A percentile compares a stretch with the other conserved stretches of the same genome.
These are phyloP conservation scores for Sus cebifrons DNA, from an alignment of 2,797 vertebrate species.

Conservation along the genomic window DNA sequence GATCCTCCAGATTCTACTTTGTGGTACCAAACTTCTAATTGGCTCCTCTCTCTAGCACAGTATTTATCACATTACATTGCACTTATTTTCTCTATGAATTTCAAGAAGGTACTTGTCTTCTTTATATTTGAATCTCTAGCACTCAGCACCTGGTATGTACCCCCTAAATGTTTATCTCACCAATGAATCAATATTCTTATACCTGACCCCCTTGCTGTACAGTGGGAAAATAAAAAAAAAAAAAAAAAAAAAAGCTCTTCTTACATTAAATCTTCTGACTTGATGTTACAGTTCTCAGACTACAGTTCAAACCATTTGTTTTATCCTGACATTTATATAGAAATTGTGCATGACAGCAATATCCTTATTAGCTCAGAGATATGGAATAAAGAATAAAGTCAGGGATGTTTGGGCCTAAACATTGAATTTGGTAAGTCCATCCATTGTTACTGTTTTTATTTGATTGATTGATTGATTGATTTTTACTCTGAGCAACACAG, in stretches of 20 bases:
- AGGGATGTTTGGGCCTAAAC: not conserved
- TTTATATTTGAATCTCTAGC: conserved; percentile 23
- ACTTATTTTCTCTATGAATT: not conserved
- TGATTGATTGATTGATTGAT: no score
- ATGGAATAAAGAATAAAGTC: conserved; percentile 52
- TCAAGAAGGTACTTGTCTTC: not conserved
- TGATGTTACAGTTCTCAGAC: not conserved
- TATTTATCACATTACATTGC: not conserved
- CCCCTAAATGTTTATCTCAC: conserved; percentile 8
- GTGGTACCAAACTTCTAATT: not conserved
- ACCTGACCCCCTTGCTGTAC: no score
- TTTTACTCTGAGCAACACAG: not conserved
- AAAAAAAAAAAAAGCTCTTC: conserved; percentile 51
- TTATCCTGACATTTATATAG: not conserved
- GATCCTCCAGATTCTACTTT: not conserved
- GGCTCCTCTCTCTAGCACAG: not conserved
- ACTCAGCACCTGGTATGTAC: not conserved
- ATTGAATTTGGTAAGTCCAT: not conserved
- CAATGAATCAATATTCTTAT: not conserved
- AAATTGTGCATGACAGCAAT: not conserved
- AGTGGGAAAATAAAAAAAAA: no score
- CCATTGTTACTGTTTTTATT: not conserved
- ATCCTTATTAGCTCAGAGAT: conserved; percentile 9
- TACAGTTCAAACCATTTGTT: not conserved
- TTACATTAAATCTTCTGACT: conserved; percentile 3